Conservation (phyloP, 2,888 invertebrate species). For the Amiota mariae region DNA sequence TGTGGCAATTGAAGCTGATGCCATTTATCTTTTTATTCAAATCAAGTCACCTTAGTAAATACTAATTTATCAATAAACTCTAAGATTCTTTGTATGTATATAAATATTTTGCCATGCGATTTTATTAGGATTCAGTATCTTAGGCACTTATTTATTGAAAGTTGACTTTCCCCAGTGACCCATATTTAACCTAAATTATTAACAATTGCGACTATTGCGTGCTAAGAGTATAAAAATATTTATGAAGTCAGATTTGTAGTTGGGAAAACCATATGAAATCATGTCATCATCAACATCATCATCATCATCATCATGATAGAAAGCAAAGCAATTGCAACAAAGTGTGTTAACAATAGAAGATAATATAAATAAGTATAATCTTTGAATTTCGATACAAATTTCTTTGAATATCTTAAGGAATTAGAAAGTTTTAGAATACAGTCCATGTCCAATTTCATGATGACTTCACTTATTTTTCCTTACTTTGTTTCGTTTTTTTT, state of each 20-base stretch:
- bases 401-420: no score
- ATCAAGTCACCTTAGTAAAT: no score
- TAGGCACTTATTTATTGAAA: not conserved
- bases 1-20: no score
- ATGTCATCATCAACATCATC: not conserved
- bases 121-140: not conserved
- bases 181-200: constrained; percentile 28
- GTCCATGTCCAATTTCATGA: no score
- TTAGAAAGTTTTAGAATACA: no score
- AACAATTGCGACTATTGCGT: constrained; percentile 16
- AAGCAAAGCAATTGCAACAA: not conserved
- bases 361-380: not conserved
- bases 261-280: constrained; percentile 10
- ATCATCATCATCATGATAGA: no score
- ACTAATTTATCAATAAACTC: no score
- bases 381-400: no score
- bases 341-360: not conserved
- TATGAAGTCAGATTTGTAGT: not conserved
- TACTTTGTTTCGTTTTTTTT: no score
- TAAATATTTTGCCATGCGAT: not conserved
- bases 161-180: constrained; percentile 15
- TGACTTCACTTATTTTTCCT: no score
- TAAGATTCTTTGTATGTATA: no score
- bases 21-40: no score
- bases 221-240: constrained; percentile 14